Conservation (phyloP, 2,888 invertebrate genomes). For the Ganaspis brasiliensis region DNA sequence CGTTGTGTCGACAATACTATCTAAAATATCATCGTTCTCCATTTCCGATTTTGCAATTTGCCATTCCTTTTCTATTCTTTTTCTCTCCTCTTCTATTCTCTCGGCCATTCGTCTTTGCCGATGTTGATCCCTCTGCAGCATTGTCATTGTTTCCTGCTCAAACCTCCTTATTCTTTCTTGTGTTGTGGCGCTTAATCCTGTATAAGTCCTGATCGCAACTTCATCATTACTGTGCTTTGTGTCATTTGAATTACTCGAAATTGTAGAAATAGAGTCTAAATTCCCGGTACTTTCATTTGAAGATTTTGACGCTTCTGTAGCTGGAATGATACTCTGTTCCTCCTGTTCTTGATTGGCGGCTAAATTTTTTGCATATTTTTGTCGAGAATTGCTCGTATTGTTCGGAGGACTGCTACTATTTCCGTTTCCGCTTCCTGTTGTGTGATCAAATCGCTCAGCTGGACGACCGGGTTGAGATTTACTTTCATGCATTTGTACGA, state of each 20-base stretch:
- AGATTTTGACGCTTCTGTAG: constrained; percentile 55
- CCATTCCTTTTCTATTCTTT: constrained; percentile 81
- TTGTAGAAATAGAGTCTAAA: constrained; percentile 75
- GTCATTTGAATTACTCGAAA: constrained; percentile 73
- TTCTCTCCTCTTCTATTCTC: constrained; percentile 81
- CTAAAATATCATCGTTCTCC: constrained; percentile 82
- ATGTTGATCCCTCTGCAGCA: constrained; percentile 82
- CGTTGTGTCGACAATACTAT: constrained; percentile 80
- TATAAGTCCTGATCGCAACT: constrained; percentile 83
- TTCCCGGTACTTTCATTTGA: constrained; percentile 66
- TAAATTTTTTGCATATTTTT: constrained; percentile 51
- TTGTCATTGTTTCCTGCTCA: constrained; percentile 89
- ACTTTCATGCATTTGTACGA: constrained; percentile 77
- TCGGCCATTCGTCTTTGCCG: constrained; percentile 75
- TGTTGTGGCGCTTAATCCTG: constrained; percentile 83
- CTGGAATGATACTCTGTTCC: constrained; percentile 29
- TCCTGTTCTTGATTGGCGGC: constrained; percentile 59
- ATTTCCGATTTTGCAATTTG: constrained; percentile 82
- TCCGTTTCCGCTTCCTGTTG: constrained; percentile 43
- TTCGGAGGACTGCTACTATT: constrained; percentile 48
- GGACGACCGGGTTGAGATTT: constrained; percentile 65
- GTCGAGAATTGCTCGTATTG: constrained; percentile 54
- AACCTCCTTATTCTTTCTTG: constrained; percentile 87
- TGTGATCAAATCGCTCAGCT: constrained; percentile 46
- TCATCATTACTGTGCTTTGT: constrained; percentile 77